Percentiles rank a stretch among this genome's conserved stretches.
phyloP scores from a whole-genome alignment of 2,888 invertebrate species.

The Pheosia tremula region DNA sequence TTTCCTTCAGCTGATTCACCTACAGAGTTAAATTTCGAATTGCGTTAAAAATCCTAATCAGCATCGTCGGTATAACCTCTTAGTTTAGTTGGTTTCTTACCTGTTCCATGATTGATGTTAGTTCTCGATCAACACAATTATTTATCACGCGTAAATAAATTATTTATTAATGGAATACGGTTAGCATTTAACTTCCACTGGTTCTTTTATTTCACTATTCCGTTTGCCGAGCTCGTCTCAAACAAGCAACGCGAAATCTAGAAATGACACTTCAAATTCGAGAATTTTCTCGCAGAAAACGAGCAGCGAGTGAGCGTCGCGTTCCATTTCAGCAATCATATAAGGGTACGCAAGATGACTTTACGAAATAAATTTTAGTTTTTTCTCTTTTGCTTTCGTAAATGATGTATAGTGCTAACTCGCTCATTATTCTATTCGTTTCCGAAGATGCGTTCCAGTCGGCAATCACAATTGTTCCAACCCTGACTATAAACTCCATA shows the following conservation, averaged over 20 bases:
- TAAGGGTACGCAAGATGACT: too few species aligned
- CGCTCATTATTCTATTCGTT: background rate
- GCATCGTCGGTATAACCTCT: too few species aligned
- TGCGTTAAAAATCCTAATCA: constrained; percentile 1
- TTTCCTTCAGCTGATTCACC: constrained; percentile 93
- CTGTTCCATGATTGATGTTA: constrained; percentile 68
- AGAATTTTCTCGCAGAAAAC: constrained; percentile 71
- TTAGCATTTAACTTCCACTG: constrained; percentile 14
- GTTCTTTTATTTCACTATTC: constrained; percentile 25
- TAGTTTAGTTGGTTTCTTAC: constrained; percentile 39
- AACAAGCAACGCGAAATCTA: constrained; percentile 36
- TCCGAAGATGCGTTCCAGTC: too few species aligned
- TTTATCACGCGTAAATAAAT: constrained; percentile 1
- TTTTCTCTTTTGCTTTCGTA: constrained; percentile 2
- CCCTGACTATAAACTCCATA: too few species aligned
- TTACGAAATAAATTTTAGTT: background rate
- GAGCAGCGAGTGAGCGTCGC: background rate
- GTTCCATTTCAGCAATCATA: too few species aligned
- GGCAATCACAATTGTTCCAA: too few species aligned
- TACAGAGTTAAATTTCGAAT: constrained; percentile 59
- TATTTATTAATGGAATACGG: background rate
- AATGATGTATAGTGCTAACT: background rate
- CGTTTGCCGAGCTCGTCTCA: constrained; percentile 26
- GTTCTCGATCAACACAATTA: constrained; percentile 7
- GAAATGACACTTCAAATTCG: constrained; percentile 76